Conservation (phyloP, 2,113 vertebrate genomes). For the Garra rufa region DNA sequence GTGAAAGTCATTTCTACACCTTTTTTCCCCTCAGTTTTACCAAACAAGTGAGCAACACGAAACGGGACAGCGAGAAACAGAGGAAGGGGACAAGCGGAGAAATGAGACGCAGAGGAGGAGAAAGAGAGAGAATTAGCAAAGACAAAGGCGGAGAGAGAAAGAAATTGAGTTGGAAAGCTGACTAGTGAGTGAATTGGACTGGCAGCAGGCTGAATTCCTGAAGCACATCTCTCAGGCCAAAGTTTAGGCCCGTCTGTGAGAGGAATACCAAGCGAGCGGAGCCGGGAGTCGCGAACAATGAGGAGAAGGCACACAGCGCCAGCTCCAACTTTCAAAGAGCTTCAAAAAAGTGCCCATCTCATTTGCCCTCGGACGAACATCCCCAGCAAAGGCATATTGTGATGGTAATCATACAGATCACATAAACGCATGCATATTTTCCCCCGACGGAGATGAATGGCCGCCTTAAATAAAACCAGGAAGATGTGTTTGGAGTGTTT, state of each 20-base stretch:
- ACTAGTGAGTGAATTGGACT: conserved; percentile 67
- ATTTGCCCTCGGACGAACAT: conserved; percentile 68
- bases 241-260: conserved; percentile 74
- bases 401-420: conserved; percentile 67
- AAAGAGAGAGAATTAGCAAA: conserved; percentile 42
- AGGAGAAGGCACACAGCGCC: conserved; percentile 68
- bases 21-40: neutral
- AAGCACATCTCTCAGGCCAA: conserved; percentile 72
- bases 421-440: conserved; percentile 62
- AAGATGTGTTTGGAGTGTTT: conserved; percentile 52
- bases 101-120: conserved; percentile 13
- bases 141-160: conserved; percentile 43
- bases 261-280: conserved; percentile 76
- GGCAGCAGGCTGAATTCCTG: conserved; percentile 70
- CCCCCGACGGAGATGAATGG: conserved; percentile 46
- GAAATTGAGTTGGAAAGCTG: conserved; percentile 71
- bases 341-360: conserved; percentile 66
- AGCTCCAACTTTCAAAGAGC: conserved; percentile 71
- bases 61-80: conserved; percentile 17
- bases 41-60: neutral
- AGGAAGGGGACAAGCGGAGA: conserved; percentile 10
- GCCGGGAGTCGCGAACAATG: conserved; percentile 67
- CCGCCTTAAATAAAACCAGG: conserved; percentile 42
- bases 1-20: neutral
- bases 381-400: conserved; percentile 68